Conservation (phyloP, 2,797 vertebrate genomes). For the Anniella stebbinsi region DNA sequence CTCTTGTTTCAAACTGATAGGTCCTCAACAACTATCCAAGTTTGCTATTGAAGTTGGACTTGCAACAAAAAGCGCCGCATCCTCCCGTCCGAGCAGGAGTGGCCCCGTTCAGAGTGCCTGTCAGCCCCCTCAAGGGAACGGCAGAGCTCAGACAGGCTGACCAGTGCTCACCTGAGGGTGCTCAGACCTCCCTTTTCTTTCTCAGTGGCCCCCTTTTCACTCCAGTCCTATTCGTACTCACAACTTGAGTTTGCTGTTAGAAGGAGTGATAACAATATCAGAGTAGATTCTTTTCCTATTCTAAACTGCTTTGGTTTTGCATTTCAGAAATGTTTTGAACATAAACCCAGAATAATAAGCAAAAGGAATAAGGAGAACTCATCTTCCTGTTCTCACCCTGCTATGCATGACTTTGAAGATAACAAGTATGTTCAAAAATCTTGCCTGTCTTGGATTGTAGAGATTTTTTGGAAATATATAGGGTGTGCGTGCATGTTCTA, state of each 20-base stretch:
- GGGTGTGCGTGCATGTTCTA: background rate
- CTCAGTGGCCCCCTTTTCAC: background rate
- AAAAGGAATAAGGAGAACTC: constrained; percentile 94
- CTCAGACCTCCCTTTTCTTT: background rate
- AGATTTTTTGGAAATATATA: background rate
- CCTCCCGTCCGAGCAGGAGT: background rate
- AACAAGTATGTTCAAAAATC: constrained; percentile 88
- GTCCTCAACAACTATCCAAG: too few relatives aligned
- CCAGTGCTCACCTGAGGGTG: background rate
- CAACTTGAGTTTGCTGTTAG: background rate
- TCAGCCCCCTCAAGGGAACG: background rate
- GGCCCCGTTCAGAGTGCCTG: too few relatives aligned
- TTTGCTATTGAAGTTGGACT: background rate
- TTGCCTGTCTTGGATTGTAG: background rate
- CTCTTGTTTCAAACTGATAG: background rate
- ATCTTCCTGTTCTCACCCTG: constrained; percentile 93
- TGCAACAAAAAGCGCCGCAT: background rate
- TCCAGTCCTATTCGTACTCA: background rate
- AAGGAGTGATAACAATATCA: background rate
- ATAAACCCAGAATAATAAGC: constrained; percentile 99
- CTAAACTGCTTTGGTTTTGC: constrained; percentile 60
- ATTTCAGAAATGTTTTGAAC: constrained; percentile 97
- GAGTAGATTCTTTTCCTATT: background rate
- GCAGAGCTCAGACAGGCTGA: background rate
- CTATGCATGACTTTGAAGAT: constrained; percentile 94